Base-by-base conservation (phyloP, 2,113 vertebrate genomes). In the Muntiacus reevesi region DNA sequence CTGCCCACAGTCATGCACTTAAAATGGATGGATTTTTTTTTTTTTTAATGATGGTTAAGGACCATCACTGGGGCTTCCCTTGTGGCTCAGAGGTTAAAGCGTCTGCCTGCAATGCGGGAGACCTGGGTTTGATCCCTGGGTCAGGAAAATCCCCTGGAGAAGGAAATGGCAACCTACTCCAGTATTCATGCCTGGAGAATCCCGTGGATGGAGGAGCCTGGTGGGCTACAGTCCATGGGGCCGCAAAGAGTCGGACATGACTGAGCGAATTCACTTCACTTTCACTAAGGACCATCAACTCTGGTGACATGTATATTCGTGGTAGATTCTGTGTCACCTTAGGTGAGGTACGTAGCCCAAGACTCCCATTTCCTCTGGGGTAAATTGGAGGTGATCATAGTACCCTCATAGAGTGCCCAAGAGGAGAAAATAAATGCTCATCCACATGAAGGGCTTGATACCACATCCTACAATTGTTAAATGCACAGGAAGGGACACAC, bases 361-460 rank as follows among this genome's bases (percentile, higher is more conserved):
- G 55, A 81, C 25, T 54, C 28, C 28, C 0, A 10, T 87, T 92
- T 87, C 40, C 76, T 94, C 79, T 28, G 54, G n/a, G 67, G 45
- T 62, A 57, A n/a, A 47, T 4, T 19, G 19, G 52, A 78, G n/a
- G 30, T 36, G 21, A 19, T 50, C 3, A 45, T 17, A 10, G 43
- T 82, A 47, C 2, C 33, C 47, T 28, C 30, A 3, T 5, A 21
- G 67, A n/a, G 10, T 21, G 33, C 28, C 5, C 4, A 5, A 36
- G 54, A 74, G 47, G 59, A 25, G 19, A 36, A 28, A 83, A 30
- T 33, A 47, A 85, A 7, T 28, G 30, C 21, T 25, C 23, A 30
- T 19, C 25, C 7, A 7, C 0, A 0, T 15, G 1, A 50, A 59
- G 45, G 54, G 28, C 30, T 76, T n/a, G 12, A 7, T 6, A 2